These are phyloP conservation scores for Ophion ellenae DNA, from an alignment of 2,888 invertebrate genomes.

Conservation along the genomic window DNA sequence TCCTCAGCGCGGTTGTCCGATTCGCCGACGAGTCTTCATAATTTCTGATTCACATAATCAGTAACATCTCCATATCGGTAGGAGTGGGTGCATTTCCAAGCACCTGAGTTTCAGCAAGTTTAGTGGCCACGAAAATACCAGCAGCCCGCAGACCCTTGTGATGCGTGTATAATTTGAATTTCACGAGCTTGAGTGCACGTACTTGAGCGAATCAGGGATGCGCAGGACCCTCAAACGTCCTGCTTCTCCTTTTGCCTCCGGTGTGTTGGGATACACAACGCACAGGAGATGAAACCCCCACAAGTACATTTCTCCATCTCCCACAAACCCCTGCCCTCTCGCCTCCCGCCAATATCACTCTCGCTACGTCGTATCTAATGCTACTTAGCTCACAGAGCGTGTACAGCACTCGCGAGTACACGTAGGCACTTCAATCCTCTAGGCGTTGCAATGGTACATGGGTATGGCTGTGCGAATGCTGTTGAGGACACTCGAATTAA, in stretches of 20 bases:
- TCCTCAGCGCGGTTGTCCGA: not conserved
- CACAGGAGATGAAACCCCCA: conserved; percentile 23
- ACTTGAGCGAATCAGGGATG: conserved; percentile 30
- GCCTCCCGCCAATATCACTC: conserved; percentile 32
- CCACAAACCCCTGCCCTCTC: too few species aligned
- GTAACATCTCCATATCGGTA: not conserved
- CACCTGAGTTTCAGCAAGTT: not conserved
- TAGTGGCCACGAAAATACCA: conserved; percentile 9
- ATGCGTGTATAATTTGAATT: conserved; percentile 36
- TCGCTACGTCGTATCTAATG: conserved; percentile 25
- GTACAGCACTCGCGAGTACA: conserved; percentile 17
- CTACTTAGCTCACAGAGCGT: conserved; percentile 38
- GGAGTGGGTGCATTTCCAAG: not conserved
- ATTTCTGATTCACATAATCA: not conserved
- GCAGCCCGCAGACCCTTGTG: not conserved
- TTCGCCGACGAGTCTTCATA: not conserved
- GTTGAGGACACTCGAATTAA: conserved; percentile 34
- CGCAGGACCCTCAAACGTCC: conserved; percentile 38
- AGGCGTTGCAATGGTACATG: conserved; percentile 29
- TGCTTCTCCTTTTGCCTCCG: conserved; percentile 15
- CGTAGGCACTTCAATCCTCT: conserved; percentile 34
- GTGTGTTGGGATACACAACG: conserved; percentile 13
- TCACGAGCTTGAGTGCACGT: conserved; percentile 20
- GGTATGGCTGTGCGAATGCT: conserved; percentile 1
- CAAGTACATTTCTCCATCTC: conserved; percentile 35